Evolutionary conservation across 2,113 vertebrate genomes (phyloP), one percentile per base, ranked within the genome.

Genomic region (Trematocara nigrifrons): DNA sequence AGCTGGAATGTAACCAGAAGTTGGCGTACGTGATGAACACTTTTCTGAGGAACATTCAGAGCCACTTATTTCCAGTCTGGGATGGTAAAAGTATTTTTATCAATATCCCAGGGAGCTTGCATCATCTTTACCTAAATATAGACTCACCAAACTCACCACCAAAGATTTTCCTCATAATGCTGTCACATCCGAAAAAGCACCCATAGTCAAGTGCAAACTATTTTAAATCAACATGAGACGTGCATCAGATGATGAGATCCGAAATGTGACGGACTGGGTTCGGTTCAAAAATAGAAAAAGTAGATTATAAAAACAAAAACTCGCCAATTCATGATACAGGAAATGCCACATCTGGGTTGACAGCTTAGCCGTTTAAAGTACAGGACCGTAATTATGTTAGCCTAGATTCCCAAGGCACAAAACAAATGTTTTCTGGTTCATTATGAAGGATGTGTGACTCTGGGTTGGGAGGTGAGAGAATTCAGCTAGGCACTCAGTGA

Each of bases 1-100:
- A 57, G 69, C 56, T 91, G 93, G 93, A 94, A 95, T 95, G 93
- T 90, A 69, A 90, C 7, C 76, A 87, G 94, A 94, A 91, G 88
- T 89, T 80, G 83, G 87, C 1, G 49, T 91, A 91, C 87, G 82
- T 82, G 88, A 89, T 89, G 26, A 91, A 83, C 53, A 22, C 80
- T 76, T 76, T 35, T 66, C 64, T 38, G 77, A 84, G 77, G 56
- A 87, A 77, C 38, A 8, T 45, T 85, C 82, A 81, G 69, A 86
- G 59, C 31, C 74, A 4, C 18, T 78, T 5, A n/a, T 61, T 87
- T 88, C 69, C 69, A 89, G 83, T 80, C 40, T 26, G 40, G 79
- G 79, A 78, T 82, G 38, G 45, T 38, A 35, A 54, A 29, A 18
- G 42, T 49, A 29, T 74, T 74, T 74, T 49, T 49, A 49, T 26